Evolutionary conservation across 2,797 vertebrate species (phyloP).

Genomic region (Poliocrania exsul): DNA sequence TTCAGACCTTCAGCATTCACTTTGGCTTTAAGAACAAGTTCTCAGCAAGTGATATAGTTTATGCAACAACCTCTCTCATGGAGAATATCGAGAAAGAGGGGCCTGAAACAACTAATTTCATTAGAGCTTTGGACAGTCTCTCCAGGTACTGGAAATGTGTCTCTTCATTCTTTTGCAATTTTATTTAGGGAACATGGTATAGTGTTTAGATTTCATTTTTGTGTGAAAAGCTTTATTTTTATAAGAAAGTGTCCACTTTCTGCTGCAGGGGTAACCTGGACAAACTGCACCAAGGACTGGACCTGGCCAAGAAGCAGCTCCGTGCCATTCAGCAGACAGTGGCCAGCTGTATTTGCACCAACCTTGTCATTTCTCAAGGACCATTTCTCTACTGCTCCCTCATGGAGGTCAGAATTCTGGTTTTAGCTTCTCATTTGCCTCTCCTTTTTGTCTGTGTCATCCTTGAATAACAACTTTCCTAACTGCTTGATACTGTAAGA

Average conservation of each 20-base stretch:
- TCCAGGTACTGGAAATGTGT: conserved; percentile 83
- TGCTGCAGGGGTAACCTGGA: conserved; percentile 88
- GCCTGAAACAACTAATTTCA: conserved; percentile 87
- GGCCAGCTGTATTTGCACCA: conserved; percentile 96
- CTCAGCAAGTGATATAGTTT: conserved; percentile 92
- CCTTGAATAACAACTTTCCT: neutral
- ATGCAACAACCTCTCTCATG: conserved; percentile 88
- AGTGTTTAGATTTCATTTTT: neutral
- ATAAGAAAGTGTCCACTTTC: neutral
- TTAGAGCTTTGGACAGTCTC: conserved; percentile 93
- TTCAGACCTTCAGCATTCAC: conserved; percentile 95
- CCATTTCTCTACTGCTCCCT: conserved; percentile 98
- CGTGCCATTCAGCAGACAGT: conserved; percentile 93
- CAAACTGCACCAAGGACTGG: conserved; percentile 87
- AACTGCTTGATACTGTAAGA: neutral
- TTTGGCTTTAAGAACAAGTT: conserved; percentile 98
- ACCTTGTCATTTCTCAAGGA: conserved; percentile 94
- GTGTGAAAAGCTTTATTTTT: neutral
- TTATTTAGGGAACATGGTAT: neutral
- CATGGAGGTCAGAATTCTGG: conserved; percentile 85
- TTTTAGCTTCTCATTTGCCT: neutral
- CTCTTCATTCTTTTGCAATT: neutral
- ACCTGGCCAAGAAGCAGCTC: conserved; percentile 92
- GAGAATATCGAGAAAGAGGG: conserved; percentile 89
- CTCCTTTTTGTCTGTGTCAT: neutral